Evolutionary conservation across 2,888 invertebrate genomes (phyloP), one percentile per base, ranked within the genome.

Genomic region (Endotricha flammealis): DNA sequence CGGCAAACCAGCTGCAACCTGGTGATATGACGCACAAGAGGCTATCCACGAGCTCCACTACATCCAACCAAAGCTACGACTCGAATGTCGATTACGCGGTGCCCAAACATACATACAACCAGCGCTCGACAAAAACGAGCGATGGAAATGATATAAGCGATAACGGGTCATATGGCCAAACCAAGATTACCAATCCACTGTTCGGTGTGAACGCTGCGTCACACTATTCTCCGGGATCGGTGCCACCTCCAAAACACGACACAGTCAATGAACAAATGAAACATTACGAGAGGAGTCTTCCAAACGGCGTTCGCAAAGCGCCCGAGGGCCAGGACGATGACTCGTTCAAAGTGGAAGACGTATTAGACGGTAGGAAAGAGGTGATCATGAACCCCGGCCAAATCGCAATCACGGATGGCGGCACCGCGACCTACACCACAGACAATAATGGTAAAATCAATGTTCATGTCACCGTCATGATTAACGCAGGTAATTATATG

Each of bases 391-490:
- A 56, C 59, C 75, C 79, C 46, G 82, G 78, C 63, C 83, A 85
- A 63, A 85, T 86, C 65, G 83, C 83, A 46, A 73, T 82, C 62
- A 65, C 73, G 39, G 86, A 88, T 36, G 87, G 87, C 54, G 81
- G 88, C 45, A 78, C 81, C 24, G 81, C 86, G 36, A 87, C 89
- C 42, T 91, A 92, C 82, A 89, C 91, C 53, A 90, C 92, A 52
- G 91, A 91, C 77, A 88, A 93, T 85, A 95, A 95, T 88, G 94
- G 94, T 74, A 95, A 95, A 89, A 94, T 93, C 87, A 94, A 93
- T 89, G 94, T 93, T 76, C 93, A 93, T 88, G 94, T 94, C 74
- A 93, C 94, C 73, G 94, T 94, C 80, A 91, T 94, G 86, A 95
- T 95, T 68, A 92, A 92, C 71, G 91, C 92, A 58, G 90, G 90